Base-by-base conservation (phyloP, 2,113 vertebrate genomes). In the Athene noctua region DNA sequence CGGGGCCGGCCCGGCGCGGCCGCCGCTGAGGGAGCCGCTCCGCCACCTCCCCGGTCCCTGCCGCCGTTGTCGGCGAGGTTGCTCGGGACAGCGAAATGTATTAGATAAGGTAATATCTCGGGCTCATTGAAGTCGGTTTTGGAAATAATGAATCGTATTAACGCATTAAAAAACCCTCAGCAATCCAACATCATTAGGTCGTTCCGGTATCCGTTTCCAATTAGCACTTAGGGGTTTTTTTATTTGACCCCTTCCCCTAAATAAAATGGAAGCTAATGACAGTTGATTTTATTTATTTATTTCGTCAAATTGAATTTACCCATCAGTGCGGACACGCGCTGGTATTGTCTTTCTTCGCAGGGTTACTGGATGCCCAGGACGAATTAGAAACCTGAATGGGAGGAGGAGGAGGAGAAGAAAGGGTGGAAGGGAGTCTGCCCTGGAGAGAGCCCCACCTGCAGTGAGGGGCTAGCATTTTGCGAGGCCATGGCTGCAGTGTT, bases 211-310 rank as follows among this genome's bases (percentile, higher is more conserved):
- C 98, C 82, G 94, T 98, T 98, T 98, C 97, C 98, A 98, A 99
- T 98, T 98, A 98, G 98, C 97, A 93, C 95, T 97, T 96, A 96
- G 77, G 18, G 2, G 9, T 78, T 97, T 96, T 98, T 97, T 97
- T 86, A 92, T 97, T 94, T 99, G 98, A 98, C 98, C 98, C 97
- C 83, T 98, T 98, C 98, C 98, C 94, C 97, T 97, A 98, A 98
- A 97, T 98, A 97, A 98, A 98, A 98, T 98, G 86, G 94, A 97
- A 98, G 97, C 97, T 99, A 99, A 99, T 99, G 98, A 98, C 95
- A 94, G 97, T 98, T 98, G 98, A 99, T 99, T 99, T 99, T 98
- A 98, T 99, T 99, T 98, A 98, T 98, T 98, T 98, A 98, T 98
- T 98, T 98, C 97, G 71, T 98, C 98, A 98, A 98, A 98, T 98